These are phyloP conservation scores for Thera britannica DNA, from an alignment of 2,888 invertebrate species.

Conservation along the genomic window DNA sequence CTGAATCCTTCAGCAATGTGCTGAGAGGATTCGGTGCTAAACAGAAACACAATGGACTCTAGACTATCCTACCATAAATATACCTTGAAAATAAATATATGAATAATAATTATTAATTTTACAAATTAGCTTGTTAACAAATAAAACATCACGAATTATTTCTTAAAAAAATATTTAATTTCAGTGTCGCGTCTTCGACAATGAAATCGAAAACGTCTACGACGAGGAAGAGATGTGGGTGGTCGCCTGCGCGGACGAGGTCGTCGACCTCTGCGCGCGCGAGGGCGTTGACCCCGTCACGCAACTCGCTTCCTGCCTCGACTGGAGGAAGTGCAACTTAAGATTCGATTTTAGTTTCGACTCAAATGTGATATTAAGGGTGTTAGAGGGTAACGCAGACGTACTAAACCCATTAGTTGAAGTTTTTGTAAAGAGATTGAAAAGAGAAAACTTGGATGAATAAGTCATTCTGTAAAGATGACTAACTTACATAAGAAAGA, in stretches of 20 bases:
- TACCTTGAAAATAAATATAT: too few relatives aligned
- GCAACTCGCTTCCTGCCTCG: not conserved
- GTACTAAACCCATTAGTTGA: not conserved
- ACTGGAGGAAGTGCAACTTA: not conserved
- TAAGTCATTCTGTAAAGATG: too few relatives aligned
- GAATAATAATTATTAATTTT: too few relatives aligned
- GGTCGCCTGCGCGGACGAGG: slow-evolving; percentile 55
- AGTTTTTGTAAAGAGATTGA: slow-evolving; percentile 2
- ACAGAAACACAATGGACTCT: too few relatives aligned
- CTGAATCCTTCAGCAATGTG: too few relatives aligned
- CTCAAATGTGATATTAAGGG: not conserved
- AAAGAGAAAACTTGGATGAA: not conserved
- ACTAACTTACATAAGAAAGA: too few relatives aligned
- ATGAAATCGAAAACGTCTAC: slow-evolving; percentile 86
- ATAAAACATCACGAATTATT: not conserved
- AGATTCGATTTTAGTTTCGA: not conserved
- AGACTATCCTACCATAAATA: too few relatives aligned
- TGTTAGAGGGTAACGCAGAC: not conserved
- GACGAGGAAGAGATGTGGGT: slow-evolving; percentile 81
- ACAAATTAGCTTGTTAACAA: too few relatives aligned
- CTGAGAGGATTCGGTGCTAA: too few relatives aligned
- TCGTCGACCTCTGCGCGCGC: slow-evolving; percentile 36
- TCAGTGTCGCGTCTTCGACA: slow-evolving; percentile 82
- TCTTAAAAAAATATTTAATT: not conserved
- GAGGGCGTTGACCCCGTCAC: slow-evolving; percentile 20